Evolutionary conservation across 37 sponge, comb jelly and placozoan species (phyloP).

Genomic region (Tethya wilhelma): DNA sequence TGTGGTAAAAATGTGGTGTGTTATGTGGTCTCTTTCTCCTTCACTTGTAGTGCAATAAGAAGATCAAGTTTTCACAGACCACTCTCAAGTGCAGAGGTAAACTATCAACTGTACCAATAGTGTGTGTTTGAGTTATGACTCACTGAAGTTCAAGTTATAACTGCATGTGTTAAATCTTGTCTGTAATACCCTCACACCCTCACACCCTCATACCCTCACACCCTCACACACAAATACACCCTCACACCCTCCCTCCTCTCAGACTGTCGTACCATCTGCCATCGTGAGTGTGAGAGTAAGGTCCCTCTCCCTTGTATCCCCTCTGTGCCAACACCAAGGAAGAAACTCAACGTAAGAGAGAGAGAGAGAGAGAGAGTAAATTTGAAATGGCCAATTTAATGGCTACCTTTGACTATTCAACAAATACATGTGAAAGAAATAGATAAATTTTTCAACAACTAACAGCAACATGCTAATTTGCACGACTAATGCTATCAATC

Average conservation of each 20-base stretch:
- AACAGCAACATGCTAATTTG: too few species aligned
- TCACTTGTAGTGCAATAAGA: conserved; percentile 72
- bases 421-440: too few species aligned
- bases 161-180: neutral
- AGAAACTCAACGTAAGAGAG: conserved; percentile 34
- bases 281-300: conserved; percentile 76
- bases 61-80: conserved; percentile 62
- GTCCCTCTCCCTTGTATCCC: conserved; percentile 91
- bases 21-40: too few species aligned
- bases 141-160: neutral
- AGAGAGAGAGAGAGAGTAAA: too few species aligned
- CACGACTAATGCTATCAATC: too few species aligned
- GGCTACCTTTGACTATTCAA: too few species aligned
- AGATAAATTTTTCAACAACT: too few species aligned
- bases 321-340: conserved; percentile 77
- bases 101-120: neutral
- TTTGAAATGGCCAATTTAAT: too few species aligned
- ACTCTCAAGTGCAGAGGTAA: conserved; percentile 74
- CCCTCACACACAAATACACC: too few species aligned
- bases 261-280: conserved; percentile 87
- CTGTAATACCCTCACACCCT: neutral
- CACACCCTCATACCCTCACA: too few species aligned
- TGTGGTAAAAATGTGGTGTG: too few species aligned
- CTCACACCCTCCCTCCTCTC: neutral
- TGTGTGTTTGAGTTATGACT: neutral